phyloP scores from a whole-genome alignment of 2,797 vertebrate genomes.

The Macroramphosus scolopax region DNA sequence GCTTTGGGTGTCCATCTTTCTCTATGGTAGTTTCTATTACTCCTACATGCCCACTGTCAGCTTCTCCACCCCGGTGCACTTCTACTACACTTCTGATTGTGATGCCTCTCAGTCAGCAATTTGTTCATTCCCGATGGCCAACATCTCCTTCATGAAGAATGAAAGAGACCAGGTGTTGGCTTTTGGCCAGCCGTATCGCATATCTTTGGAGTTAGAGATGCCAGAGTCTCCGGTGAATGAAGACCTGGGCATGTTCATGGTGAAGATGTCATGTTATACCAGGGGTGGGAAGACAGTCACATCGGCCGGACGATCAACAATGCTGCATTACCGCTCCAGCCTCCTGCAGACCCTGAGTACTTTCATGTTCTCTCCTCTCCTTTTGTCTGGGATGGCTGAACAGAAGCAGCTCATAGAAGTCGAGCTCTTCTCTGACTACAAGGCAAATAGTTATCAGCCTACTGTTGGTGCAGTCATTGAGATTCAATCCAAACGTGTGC shows the following conservation, averaged over 20 bases:
- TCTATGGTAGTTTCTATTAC: conserved; percentile 94
- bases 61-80: conserved; percentile 87
- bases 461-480: conserved; percentile 84
- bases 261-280: conserved; percentile 84
- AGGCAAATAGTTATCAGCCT: conserved; percentile 83
- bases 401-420: conserved; percentile 91
- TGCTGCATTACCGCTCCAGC: conserved; percentile 88
- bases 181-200: conserved; percentile 84
- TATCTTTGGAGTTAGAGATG: conserved; percentile 86
- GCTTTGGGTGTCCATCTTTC: conserved; percentile 90
- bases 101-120: conserved; percentile 68
- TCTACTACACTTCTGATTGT: conserved; percentile 85
- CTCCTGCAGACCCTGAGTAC: conserved; percentile 85
- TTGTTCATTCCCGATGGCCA: conserved; percentile 89
- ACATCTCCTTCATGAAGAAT: conserved; percentile 86
- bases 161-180: conserved; percentile 87
- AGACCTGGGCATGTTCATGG: conserved; percentile 91
- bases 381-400: conserved; percentile 83
- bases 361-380: conserved; percentile 80
- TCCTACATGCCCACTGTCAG: conserved; percentile 92
- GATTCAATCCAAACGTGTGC: conserved; percentile 84
- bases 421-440: conserved; percentile 84
- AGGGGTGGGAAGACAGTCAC: conserved; percentile 77
- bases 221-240: conserved; percentile 89
- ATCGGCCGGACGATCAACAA: conserved; percentile 83